Base-by-base conservation (phyloP, 2,113 vertebrate species). In the Tupaia tana region DNA sequence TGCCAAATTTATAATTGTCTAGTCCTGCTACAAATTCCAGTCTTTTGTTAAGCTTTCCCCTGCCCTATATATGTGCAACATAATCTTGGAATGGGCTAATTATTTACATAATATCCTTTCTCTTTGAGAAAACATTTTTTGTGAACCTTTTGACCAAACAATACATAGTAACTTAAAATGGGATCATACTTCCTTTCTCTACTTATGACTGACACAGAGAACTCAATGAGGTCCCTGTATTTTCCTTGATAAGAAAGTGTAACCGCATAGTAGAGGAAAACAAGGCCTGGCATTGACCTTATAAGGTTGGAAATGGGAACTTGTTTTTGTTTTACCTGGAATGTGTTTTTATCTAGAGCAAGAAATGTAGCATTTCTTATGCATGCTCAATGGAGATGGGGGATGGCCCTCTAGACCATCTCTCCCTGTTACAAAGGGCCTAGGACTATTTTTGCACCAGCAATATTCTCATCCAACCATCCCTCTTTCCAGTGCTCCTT, bases 21-120 rank as follows among this genome's bases (percentile, higher is more conserved):
- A n/a, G 25, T 54, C 19, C 43, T 3, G 0, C 31, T 58, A 34
- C 43, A 34, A 80, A 81, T 90, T 25, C 31, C 19, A 67, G 52
- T 78, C 19, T 25, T 80, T 87, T 94, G 82, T 27, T 2, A 92
- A 77, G 14, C 24, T 91, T 70, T 66, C 83, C 56, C n/a, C 24
- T 63, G 16, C 52, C 64, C 61, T 90, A 82, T 80, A 88, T 91
- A 66, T 22, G 25, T 52, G 63, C 59, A 61, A 19, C 61, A 61
- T 78, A 94, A 92, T 93, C 64, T 95, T 93, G 61, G 83, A 91
- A 71, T 83, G 64, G 54, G 64, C 58, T 84, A 79, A 74, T 75
- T 79, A 52, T 97, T 93, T 83, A 97, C 66, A 96, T 84, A 92
- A 43, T 94, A 96, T 96, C 64, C 15, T 94, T 96, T 96, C 52